These are phyloP conservation scores for Pongo abelii DNA, from an alignment of 2,113 vertebrate genomes.

Conservation along the genomic window DNA sequence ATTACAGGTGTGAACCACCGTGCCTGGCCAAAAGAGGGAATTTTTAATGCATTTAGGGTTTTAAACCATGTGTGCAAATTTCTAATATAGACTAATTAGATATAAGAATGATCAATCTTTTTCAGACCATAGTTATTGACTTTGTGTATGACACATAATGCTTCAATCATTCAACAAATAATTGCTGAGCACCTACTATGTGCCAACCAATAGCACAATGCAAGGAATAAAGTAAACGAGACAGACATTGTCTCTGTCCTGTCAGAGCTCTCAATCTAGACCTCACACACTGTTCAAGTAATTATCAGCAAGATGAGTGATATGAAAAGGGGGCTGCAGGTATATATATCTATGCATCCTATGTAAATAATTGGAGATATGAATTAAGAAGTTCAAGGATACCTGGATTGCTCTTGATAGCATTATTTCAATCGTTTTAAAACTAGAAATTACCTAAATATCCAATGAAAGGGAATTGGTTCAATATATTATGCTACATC, in stretches of 20 bases:
- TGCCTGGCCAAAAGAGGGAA: not conserved
- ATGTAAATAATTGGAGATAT: not conserved
- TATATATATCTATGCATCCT: not conserved
- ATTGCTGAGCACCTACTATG: not conserved
- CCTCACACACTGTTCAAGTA: not conserved
- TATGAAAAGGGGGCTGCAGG: not conserved
- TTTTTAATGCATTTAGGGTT: not conserved
- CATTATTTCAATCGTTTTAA: not conserved
- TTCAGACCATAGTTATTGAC: not conserved
- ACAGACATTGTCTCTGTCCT: not conserved
- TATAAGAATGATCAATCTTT: not conserved
- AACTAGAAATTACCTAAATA: slow-evolving; percentile 44
- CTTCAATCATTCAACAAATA: slow-evolving; percentile 19
- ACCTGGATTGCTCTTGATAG: not conserved
- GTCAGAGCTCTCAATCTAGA: not conserved
- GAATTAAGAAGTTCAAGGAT: slow-evolving; percentile 42
- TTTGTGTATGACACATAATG: not conserved
- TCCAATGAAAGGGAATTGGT: not conserved
- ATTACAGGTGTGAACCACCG: no score
- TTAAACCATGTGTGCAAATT: slow-evolving; percentile 12
- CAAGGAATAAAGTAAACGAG: not conserved
- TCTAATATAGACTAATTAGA: slow-evolving; percentile 9
- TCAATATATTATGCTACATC: not conserved
- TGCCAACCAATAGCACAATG: not conserved
- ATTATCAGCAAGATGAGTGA: not conserved